A percentile compares a stretch with the other conserved stretches of the same genome.
Conservation (phyloP, 2,888 invertebrate species). For the Anoplius nigerrimus region DNA sequence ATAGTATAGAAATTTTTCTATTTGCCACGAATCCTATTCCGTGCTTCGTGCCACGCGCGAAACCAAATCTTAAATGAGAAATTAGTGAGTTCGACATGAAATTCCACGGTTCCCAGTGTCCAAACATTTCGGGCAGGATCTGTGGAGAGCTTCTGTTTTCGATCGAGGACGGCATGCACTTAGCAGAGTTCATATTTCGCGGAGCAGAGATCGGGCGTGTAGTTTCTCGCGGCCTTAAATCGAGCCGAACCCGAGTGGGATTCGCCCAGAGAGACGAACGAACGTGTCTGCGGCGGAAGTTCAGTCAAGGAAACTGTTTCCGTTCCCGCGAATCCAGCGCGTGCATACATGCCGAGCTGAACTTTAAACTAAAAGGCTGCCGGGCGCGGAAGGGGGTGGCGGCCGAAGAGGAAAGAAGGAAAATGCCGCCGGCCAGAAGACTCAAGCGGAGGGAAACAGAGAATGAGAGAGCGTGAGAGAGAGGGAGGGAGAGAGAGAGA, state of each 20-base stretch:
- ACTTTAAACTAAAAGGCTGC: conserved; percentile 30
- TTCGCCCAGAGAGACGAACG: not conserved
- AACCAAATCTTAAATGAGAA: too few relatives aligned
- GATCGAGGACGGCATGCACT: too few relatives aligned
- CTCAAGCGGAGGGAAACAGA: not conserved
- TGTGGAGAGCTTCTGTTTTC: too few relatives aligned
- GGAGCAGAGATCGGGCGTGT: too few relatives aligned
- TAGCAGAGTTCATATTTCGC: too few relatives aligned
- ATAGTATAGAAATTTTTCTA: too few relatives aligned
- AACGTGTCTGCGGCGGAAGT: conserved; percentile 30
- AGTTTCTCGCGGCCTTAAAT: not conserved
- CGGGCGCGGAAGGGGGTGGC: not conserved
- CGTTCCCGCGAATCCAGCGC: conserved; percentile 26
- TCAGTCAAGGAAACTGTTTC: conserved; percentile 34
- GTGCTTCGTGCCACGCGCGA: too few relatives aligned
- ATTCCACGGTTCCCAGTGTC: too few relatives aligned
- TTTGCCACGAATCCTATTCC: too few relatives aligned
- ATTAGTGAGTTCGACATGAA: too few relatives aligned
- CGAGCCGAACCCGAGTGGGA: not conserved
- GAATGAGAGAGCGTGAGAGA: not conserved
- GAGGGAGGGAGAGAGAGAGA: conserved; percentile 6
- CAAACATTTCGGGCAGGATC: too few relatives aligned
- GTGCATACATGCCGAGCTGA: conserved; percentile 32
- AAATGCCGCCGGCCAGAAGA: not conserved
- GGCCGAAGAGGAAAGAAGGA: not conserved